These are phyloP conservation scores for Mormyrus iriodes DNA, from an alignment of 2,113 vertebrate genomes.

Conservation along the genomic window DNA sequence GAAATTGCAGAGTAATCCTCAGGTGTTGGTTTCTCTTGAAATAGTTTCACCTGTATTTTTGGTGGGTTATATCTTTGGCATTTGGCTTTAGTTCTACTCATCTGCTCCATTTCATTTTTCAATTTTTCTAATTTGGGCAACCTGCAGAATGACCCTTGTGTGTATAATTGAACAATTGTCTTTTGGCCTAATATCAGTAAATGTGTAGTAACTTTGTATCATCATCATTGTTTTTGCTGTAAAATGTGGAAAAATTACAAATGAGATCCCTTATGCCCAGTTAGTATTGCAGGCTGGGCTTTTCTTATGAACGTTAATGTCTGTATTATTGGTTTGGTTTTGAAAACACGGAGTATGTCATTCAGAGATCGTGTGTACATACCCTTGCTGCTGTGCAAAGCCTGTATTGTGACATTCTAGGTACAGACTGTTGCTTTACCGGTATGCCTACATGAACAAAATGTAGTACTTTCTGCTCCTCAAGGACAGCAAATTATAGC, in stretches of 20 bases:
- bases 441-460: neutral
- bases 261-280: neutral
- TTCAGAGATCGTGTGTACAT: neutral
- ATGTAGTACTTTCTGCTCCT: neutral
- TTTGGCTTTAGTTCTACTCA: neutral
- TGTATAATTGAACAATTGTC: neutral
- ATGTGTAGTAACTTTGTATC: neutral
- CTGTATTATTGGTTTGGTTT: neutral
- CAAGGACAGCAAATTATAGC: neutral
- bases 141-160: neutral
- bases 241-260: neutral
- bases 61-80: neutral
- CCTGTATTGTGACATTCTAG: too few relatives aligned
- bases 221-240: neutral
- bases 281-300: neutral
- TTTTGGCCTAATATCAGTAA: neutral
- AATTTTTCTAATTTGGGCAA: neutral
- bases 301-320: neutral
- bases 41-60: neutral
- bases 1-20: neutral
- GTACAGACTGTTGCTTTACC: neutral
- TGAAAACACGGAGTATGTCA: neutral
- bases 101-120: neutral
- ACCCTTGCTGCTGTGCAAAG: neutral
- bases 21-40: neutral